phyloP scores from a whole-genome alignment of 2,888 invertebrate species.

The Andrena flavipes region DNA sequence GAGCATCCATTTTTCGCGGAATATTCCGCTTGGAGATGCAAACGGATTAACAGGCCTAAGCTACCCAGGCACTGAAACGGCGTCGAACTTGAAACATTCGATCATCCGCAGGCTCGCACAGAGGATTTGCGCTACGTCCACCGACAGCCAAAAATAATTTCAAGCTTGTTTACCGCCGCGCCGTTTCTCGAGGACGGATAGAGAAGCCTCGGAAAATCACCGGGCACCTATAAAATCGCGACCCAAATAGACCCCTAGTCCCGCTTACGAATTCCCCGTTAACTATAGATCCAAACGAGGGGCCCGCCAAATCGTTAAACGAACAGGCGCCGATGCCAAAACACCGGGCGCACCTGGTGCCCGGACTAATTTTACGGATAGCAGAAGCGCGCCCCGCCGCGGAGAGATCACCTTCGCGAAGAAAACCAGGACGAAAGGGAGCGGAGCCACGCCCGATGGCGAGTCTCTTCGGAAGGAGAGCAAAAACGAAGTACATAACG shows the following conservation, averaged over 20 bases:
- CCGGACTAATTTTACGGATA: background rate
- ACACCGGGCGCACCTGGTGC: background rate
- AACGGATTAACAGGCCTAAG: too few species aligned
- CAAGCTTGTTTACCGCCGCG: conserved; percentile 26
- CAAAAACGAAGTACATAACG: background rate
- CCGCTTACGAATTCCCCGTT: background rate
- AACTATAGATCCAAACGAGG: background rate
- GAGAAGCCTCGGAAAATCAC: conserved; percentile 11
- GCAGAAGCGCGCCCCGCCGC: background rate
- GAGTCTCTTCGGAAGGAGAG: background rate
- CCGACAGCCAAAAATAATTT: conserved; percentile 25
- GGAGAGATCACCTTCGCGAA: too few species aligned
- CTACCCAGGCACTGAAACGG: too few species aligned
- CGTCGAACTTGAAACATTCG: too few species aligned
- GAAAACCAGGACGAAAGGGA: background rate
- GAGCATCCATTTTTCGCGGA: too few species aligned
- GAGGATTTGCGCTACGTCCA: too few species aligned
- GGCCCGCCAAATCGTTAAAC: conserved; percentile 20
- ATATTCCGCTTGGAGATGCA: too few species aligned
- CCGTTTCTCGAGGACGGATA: background rate
- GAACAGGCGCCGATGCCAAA: background rate
- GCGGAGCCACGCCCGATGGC: conserved; percentile 39
- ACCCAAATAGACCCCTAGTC: conserved; percentile 4
- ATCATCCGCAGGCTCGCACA: too few species aligned
- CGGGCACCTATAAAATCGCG: background rate